Evolutionary conservation across 64 coral and sea anemone species (phyloP), one percentile per base, ranked within the genome.

Genomic region (Montipora efflorescens): DNA sequence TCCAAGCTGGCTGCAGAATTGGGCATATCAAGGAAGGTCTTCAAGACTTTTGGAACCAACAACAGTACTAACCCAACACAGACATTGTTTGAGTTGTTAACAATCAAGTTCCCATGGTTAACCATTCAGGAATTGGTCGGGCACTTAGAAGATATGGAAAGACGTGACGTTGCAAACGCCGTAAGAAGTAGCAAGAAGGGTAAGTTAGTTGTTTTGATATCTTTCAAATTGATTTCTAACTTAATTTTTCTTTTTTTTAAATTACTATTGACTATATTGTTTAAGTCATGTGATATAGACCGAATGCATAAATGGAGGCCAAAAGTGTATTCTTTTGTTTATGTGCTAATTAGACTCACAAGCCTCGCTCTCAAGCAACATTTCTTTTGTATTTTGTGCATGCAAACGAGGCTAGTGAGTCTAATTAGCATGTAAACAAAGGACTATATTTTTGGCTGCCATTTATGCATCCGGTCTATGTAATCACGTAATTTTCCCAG

Each of bases 61-160:
- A 67, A 4, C 16, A 47, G 15, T 48, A 58, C 18, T 12, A 67
- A 67, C 43, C 81, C 81, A 47, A 47, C 59, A 67, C 59, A 66
- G 59, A 28, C 14, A 16, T 8, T 84, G 59, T 84, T 84, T 84
- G 58, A 84, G 7, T 5, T 67, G 62, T 5, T 84, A 19, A 84
- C 14, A 67, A 44, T 68, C 15, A 25, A 46, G 1, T 67, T n/a
- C 14, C 81, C 81, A 5, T 15, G 8, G 16, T 19, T 61, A 8
- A 84, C 59, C 5, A 11, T 84, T 67, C 22, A 58, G 13, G 5
- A 67, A 16, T 47, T 84, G 59, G 67, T 84, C 5, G 5, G 7
- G 7, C 81, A 84, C 13, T 43, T 84, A 13, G 7, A 67, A 4
- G 15, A 5, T 19, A 67, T 84, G 1, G 16, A 67, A 2, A 84